Base-by-base conservation (phyloP, 23 tunicate genomes). In the Phallusia fumigata region DNA sequence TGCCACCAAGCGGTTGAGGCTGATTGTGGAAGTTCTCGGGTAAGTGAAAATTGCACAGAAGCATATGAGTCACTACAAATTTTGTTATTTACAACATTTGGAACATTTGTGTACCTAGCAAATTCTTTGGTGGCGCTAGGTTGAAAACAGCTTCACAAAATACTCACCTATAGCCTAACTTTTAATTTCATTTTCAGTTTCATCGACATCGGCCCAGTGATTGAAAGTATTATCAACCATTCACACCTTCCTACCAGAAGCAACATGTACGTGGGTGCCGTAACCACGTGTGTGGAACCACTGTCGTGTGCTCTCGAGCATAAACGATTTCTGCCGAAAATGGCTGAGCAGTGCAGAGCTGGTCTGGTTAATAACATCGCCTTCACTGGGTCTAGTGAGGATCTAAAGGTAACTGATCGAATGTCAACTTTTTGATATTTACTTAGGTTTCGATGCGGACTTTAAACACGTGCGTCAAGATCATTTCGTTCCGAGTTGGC, bases 261-360 rank as follows among this genome's bases (percentile, higher is more conserved):
- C 40, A 87, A 81, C 45, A 81, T 88, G 91, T 30, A 0, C 24
- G 28, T 93, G 64, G 97, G 97, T 0, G 92, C 93, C 19, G 88
- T 84, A 18, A 88, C 97, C 12, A 32, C 80, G 0, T 93, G 97
- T 76, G 77, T 93, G 19, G 84, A 85, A 18, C 97, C 92, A 11
- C 24, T 79, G 65, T 64, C 87, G 11, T 74, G 84, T 18, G 64
- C 33, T 50, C 32, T 84, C 34, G 87, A 80, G 28, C 83, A 81
- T 64, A 33, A 45, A 24, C 51, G 51, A 19, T 36, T 79, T 19
- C 78, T 80, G 3, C 97, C 97, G 36, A 87, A 87, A 16, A 77
- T 79, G 35, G 64, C 88, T 35, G 91, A 87, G 26, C 91, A 87
- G 58, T 87, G 91, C 79, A 53, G 58, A 21, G 76, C 81, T 0